Evolutionary conservation across 1,140 invertebrate species (phyloP), one percentile per base, ranked within the genome.

Genomic region (Arctopsyche grandis): DNA sequence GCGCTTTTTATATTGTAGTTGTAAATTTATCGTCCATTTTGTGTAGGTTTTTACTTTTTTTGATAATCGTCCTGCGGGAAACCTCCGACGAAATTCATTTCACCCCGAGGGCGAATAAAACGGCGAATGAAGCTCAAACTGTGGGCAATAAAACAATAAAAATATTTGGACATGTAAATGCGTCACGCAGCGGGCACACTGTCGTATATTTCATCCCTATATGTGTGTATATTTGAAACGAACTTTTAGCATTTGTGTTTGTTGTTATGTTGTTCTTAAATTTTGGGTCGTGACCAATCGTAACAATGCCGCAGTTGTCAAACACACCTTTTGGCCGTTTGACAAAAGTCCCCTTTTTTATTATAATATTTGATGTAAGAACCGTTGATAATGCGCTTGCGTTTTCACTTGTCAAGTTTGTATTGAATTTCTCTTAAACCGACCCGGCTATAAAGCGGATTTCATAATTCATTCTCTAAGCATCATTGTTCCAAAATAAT

Each of bases 81-180:
- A 52, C 48, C 48, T 52, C 10, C 48, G 12, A 66, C 63, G 63
- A 66, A 66, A 66, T 66, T 66, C 63, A 66, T 66, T 26, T 26
- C 22, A 24, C 63, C 63, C 63, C 22, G 22, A 66, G 63, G 63
- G 21, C 63, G 63, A 12, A 66, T 66, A 66, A 66, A 66, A 66
- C 63, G 24, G 63, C 63, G 10, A 14, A 24, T 22, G 21, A 66
- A 66, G 22, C 63, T 66, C 63, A 66, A 66, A 66, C 63, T 66
- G 63, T 66, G 63, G 19, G 22, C 63, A 66, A 66, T 66, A 66
- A 66, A 66, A 66, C 63, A 66, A 66, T 66, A 66, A 71, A 71
- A 71, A 71, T 71, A 71, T 71, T 44, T 46, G 69, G 69, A 71
- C 69, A 52, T 38, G 46, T 71, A 24, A 52, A 71, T 71, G 69